Conservation (phyloP, 2,113 vertebrate species). For the Helogale parvula region DNA sequence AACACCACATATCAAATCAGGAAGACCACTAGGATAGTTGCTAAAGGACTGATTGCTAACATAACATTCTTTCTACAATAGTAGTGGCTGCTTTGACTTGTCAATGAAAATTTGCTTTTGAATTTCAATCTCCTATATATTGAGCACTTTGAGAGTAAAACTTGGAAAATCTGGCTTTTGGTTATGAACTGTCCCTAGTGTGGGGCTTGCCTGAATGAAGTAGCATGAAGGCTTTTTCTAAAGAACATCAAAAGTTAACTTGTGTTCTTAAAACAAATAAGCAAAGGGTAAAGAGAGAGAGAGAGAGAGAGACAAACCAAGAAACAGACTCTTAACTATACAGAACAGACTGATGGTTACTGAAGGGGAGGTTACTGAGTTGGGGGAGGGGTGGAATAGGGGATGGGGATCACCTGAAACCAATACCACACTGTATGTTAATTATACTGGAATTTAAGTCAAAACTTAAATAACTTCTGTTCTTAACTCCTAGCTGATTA, state of each 20-base stretch:
- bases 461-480: background rate
- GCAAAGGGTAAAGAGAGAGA: background rate
- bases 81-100: background rate
- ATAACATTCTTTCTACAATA: background rate
- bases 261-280: slow-evolving; percentile 17
- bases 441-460: background rate
- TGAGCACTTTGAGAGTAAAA: background rate
- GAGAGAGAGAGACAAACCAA: background rate
- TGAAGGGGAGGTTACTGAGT: background rate
- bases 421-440: background rate
- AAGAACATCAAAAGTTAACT: slow-evolving; percentile 30
- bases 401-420: background rate
- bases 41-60: background rate
- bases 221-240: background rate
- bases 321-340: background rate
- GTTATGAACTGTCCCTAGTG: background rate
- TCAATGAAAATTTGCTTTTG: background rate
- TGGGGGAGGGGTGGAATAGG: background rate
- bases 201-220: background rate
- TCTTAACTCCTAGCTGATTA: slow-evolving; percentile 90
- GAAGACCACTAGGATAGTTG: background rate
- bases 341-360: background rate
- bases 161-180: slow-evolving; percentile 27
- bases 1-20: background rate
- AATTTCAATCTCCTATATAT: background rate